Base-by-base conservation (phyloP, 2,888 invertebrate genomes). In the Phengaris alcon region DNA sequence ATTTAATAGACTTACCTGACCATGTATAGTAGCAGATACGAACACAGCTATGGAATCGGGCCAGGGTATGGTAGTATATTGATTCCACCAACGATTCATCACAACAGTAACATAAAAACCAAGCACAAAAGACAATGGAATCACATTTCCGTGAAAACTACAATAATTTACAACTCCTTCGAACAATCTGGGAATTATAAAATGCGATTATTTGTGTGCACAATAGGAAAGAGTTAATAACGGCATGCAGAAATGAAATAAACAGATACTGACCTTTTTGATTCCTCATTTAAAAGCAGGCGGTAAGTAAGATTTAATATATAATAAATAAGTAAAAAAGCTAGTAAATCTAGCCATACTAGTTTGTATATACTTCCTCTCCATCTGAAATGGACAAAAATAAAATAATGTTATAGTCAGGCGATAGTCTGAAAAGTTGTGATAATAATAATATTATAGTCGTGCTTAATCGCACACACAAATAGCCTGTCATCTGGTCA, bases 41-140 rank as follows among this genome's bases (percentile, higher is more conserved):
- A 97, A 97, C n/a, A 97, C 97, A 6, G 97, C 97, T 75, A 97
- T 95, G 13, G 97, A 96, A 91, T 98, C 97, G 0, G 97, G 97
- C 96, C 97, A 97, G 2, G 98, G 97, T 82, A 97, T 97, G 74
- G 93, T 93, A 55, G 95, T 96, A 85, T 97, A 97, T 87, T 97
- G 97, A 85, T 94, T 96, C 97, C 97, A 97, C 98, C 98, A 98
- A 82, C 98, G 95, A 76, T 96, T 97, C 96, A 98, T 98, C 74
- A 98, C 98, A 80, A 98, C 96, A 8, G 97, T 96, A 75, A 98
- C 98, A 91, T 98, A 98, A 93, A 98, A 98, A 81, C 98, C 98
- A 81, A 98, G 94, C 77, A 98, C 98, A 88, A 98, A 98, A 6
- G 98, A 98, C 79, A 98, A 89, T 13, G 98, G 98, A 82, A 98